Percentiles rank a stretch among this genome's conserved stretches.
Conservation (phyloP, 2,797 vertebrate species). For the Novumbra hubbsi region DNA sequence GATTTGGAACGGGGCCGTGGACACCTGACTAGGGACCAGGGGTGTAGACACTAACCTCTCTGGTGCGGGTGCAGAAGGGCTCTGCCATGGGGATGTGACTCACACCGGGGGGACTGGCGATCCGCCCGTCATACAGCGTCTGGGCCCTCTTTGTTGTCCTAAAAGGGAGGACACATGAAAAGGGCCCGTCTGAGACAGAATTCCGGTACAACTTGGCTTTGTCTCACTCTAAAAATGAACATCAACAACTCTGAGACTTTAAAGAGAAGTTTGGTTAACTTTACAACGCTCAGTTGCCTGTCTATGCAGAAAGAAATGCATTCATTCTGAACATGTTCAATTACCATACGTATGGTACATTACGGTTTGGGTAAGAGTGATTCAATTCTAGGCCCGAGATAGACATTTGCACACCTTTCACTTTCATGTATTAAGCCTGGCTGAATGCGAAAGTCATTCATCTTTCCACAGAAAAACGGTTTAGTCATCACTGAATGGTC, state of each 20-base stretch:
- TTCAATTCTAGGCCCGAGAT: background rate
- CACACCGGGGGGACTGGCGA: conserved; percentile 80
- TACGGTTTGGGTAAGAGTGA: background rate
- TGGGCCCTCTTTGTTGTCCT: conserved; percentile 89
- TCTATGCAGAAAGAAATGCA: background rate
- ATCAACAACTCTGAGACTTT: background rate
- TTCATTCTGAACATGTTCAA: background rate
- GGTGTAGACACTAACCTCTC: conserved; percentile 79
- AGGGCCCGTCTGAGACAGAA: background rate
- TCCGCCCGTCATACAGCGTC: conserved; percentile 87
- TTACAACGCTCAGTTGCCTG: background rate
- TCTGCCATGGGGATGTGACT: conserved; percentile 95
- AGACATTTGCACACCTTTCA: background rate
- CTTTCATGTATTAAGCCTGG: background rate
- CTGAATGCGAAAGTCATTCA: background rate
- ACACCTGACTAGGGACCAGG: background rate
- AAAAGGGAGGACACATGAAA: conserved; percentile 23
- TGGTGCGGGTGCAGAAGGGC: conserved; percentile 91
- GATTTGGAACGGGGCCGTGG: background rate
- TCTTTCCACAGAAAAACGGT: background rate
- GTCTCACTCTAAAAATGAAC: background rate
- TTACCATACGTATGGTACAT: background rate
- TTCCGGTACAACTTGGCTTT: background rate
- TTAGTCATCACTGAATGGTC: background rate
- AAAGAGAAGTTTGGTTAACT: background rate